Percentiles rank a stretch among this genome's conserved stretches.
These are phyloP conservation scores for Hydrotaea cyrtoneurina DNA, from an alignment of 2,888 invertebrate genomes.

Conservation along the genomic window DNA sequence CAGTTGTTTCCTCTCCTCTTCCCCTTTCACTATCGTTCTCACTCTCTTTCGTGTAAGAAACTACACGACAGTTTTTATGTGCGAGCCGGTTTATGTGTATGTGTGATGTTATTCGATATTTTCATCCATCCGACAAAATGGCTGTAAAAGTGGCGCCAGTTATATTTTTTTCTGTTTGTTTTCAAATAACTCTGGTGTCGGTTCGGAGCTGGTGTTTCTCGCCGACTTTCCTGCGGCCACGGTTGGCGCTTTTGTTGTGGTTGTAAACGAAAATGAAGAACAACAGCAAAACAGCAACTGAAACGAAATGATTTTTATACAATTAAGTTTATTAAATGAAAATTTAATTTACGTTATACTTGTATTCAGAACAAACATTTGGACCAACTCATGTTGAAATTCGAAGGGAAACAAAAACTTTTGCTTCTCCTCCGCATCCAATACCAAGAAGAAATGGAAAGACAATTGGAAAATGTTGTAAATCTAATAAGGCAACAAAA, in stretches of 20 bases:
- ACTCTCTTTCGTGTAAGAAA: neutral
- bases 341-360: constrained; percentile 39
- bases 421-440: constrained; percentile 57
- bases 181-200: neutral
- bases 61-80: neutral
- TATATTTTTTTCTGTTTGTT: constrained; percentile 39
- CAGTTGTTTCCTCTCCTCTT: neutral
- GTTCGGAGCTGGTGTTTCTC: neutral
- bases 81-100: neutral
- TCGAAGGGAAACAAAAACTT: constrained; percentile 47
- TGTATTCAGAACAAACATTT: neutral
- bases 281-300: neutral
- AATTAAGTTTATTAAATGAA: constrained; percentile 64
- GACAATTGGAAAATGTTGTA: constrained; percentile 32
- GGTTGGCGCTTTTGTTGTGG: constrained; percentile 33
- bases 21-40: neutral
- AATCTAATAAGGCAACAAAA: constrained; percentile 11
- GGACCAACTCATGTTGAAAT: constrained; percentile 32
- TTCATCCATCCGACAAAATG: constrained; percentile 65
- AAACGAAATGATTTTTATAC: constrained; percentile 53
- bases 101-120: neutral
- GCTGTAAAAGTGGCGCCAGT: constrained; percentile 68
- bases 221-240: constrained; percentile 20
- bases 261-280: neutral
- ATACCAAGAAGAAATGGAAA: neutral